Evolutionary conservation across 2,797 vertebrate species (phyloP).

Genomic region (Coranthus polyacanthus): DNA sequence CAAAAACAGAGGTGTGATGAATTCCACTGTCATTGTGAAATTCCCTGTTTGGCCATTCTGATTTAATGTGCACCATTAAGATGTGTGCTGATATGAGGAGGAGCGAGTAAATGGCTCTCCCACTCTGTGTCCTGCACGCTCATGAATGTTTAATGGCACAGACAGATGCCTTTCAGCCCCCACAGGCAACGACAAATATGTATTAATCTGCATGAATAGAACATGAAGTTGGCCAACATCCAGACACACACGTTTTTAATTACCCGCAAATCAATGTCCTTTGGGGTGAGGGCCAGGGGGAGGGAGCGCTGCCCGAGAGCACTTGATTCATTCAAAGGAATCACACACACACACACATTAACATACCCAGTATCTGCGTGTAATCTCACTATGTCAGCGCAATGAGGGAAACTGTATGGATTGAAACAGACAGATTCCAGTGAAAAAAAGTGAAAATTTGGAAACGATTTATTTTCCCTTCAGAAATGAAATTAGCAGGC

Average conservation of each 20-base stretch:
- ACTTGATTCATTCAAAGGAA: constrained; percentile 34
- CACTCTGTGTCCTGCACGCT: constrained; percentile 69
- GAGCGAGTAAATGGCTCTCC: constrained; percentile 42
- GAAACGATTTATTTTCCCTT: constrained; percentile 28
- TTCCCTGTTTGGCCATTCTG: constrained; percentile 70
- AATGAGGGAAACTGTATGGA: constrained; percentile 23
- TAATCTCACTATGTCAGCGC: constrained; percentile 8
- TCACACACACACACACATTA: no score
- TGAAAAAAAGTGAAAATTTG: constrained; percentile 11
- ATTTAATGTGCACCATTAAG: constrained; percentile 78
- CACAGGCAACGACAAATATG: constrained; percentile 83
- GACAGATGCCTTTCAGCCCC: constrained; percentile 83
- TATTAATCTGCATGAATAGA: constrained; percentile 88
- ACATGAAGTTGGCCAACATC: constrained; percentile 82
- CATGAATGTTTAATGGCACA: constrained; percentile 86
- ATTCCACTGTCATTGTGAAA: constrained; percentile 71
- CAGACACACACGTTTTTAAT: constrained; percentile 83
- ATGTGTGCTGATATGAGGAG: constrained; percentile 68
- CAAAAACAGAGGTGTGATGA: constrained; percentile 68
- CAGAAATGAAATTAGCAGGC: constrained; percentile 61
- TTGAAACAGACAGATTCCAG: constrained; percentile 20
- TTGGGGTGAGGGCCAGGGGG: constrained; percentile 42
- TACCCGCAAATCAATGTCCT: constrained; percentile 82
- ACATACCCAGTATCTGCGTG: constrained; percentile 17
- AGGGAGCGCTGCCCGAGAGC: constrained; percentile 36